Conservation (phyloP, 2,888 invertebrate genomes). For the Cheilosia impressa region DNA sequence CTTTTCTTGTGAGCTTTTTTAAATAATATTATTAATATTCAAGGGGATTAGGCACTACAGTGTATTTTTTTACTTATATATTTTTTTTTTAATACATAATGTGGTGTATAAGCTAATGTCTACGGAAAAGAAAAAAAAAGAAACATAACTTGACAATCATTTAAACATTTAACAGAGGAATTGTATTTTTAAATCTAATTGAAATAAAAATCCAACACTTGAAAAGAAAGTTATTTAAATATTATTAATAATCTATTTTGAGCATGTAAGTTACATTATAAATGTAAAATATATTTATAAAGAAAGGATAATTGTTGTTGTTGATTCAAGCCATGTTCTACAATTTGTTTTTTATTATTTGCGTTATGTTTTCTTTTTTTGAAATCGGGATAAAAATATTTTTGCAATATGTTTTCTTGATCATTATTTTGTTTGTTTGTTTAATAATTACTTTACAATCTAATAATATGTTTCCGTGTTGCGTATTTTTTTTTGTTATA, state of each 20-base stretch:
- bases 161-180: conserved; percentile 39
- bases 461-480: conserved; percentile 75
- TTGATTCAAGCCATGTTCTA: conserved; percentile 72
- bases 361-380: conserved; percentile 44
- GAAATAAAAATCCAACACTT: conserved; percentile 28
- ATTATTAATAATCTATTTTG: conserved; percentile 72
- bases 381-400: conserved; percentile 74
- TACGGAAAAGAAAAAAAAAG: conserved; percentile 40
- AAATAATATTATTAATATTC: conserved; percentile 75
- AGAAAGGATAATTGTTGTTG: conserved; percentile 58
- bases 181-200: conserved; percentile 28
- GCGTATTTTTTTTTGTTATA: conserved; percentile 75
- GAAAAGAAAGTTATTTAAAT: conserved; percentile 40
- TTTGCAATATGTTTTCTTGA: conserved; percentile 72
- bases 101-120: conserved; percentile 73
- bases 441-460: conserved; percentile 75
- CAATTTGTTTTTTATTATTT: conserved; percentile 63
- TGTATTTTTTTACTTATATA: conserved; percentile 76
- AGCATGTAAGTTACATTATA: conserved; percentile 72
- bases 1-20: conserved; percentile 74
- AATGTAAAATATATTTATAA: conserved; percentile 63
- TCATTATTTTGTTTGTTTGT: conserved; percentile 65
- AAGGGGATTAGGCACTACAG: conserved; percentile 79
- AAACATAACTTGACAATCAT: conserved; percentile 25
- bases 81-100: conserved; percentile 73